Evolutionary conservation across 1,140 invertebrate species (phyloP).

Genomic region (Drosophila lacertosa): DNA sequence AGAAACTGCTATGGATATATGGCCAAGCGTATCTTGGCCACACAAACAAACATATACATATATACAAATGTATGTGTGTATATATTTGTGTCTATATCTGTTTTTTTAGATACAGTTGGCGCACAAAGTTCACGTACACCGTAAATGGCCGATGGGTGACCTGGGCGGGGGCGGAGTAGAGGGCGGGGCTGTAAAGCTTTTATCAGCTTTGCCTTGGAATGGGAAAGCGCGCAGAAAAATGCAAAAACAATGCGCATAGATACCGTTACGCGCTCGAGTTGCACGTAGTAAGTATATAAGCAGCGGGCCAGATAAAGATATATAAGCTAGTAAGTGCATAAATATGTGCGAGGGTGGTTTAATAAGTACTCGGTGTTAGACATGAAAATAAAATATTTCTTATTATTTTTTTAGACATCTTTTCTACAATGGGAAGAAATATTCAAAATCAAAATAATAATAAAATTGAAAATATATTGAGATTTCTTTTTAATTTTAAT

Average conservation of each 20-base stretch:
- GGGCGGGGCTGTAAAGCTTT: slow-evolving; percentile 46
- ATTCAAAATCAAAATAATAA: no score
- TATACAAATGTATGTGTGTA: slow-evolving; percentile 11
- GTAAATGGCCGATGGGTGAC: slow-evolving; percentile 58
- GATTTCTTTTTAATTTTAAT: no score
- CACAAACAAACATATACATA: neutral
- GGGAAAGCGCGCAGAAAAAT: slow-evolving; percentile 32
- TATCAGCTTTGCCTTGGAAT: slow-evolving; percentile 53
- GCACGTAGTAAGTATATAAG: slow-evolving; percentile 38
- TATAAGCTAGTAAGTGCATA: no score
- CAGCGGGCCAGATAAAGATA: slow-evolving; percentile 41
- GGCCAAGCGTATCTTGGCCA: slow-evolving; percentile 16
- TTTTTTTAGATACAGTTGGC: slow-evolving; percentile 43
- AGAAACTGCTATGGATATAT: slow-evolving; percentile 69
- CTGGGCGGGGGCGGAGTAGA: neutral
- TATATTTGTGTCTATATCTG: slow-evolving; percentile 26
- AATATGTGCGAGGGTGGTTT: no score
- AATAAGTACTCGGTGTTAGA: no score
- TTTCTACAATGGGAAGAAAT: no score
- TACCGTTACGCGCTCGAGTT: slow-evolving; percentile 23
- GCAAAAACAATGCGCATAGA: slow-evolving; percentile 29
- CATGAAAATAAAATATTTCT: no score
- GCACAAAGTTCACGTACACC: slow-evolving; percentile 62
- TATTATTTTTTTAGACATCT: no score
- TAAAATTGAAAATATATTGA: neutral